phyloP scores from a whole-genome alignment of 2,888 invertebrate genomes.

The Allygus modestus region DNA sequence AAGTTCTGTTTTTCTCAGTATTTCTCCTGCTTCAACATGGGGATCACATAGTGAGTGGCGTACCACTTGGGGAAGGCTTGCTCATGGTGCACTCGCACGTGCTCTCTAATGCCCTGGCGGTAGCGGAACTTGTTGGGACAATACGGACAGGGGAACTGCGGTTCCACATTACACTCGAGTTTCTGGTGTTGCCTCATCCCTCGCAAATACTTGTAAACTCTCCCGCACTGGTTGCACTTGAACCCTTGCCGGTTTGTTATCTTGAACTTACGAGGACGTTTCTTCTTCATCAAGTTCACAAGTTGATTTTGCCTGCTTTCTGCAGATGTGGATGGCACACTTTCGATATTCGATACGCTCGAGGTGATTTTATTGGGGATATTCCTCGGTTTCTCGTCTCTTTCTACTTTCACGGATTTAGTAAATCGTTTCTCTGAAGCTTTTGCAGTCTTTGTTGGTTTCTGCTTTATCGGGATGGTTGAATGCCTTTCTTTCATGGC shows the following conservation, averaged over 20 bases:
- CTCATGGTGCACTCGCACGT: neutral
- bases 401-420: neutral
- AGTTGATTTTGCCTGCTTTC: neutral
- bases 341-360: neutral
- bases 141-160: conserved; percentile 71
- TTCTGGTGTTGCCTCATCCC: conserved; percentile 66
- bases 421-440: neutral
- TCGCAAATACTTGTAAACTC: conserved; percentile 51
- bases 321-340: neutral
- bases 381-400: neutral
- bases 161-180: conserved; percentile 73
- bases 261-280: neutral
- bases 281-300: neutral
- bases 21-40: neutral
- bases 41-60: conserved; percentile 31
- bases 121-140: conserved; percentile 75
- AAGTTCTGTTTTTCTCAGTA: no score
- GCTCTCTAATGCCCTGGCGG: conserved; percentile 6
- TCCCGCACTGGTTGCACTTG: conserved; percentile 55
- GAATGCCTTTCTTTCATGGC: neutral
- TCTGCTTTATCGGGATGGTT: neutral
- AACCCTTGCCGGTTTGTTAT: neutral
- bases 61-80: conserved; percentile 47
- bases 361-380: neutral
- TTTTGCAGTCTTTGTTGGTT: neutral